Base-by-base conservation (phyloP, 2,797 vertebrate species). In the Pseudotriccus pelzelni region DNA sequence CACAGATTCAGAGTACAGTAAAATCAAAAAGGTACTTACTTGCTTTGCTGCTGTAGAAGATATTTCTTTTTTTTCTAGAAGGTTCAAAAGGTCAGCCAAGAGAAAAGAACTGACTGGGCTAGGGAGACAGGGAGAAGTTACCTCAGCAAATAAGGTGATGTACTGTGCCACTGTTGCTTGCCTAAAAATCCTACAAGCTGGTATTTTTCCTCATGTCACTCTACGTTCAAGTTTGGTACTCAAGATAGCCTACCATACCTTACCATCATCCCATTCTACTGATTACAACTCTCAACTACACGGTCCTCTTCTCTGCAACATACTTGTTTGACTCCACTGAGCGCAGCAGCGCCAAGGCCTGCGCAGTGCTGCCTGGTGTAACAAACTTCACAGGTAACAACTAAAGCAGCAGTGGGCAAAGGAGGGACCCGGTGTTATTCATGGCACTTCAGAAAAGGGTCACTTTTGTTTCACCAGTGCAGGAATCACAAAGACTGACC, bases 11-110 rank as follows among this genome's bases (percentile, higher is more conserved):
- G 44, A 78, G 20, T 19, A 59, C 12, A 81, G 73, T 30, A 74
- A 76, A 82, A 89, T 34, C 9, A 34, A 60, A 79, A 77, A 64
- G 22, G 44, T 68, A 97, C 98, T 95, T 96, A 99, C 99, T 97
- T 98, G 98, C 96, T 99, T 99, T 93, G 99, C 99, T 87, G 97
- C 98, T 7, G 99, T 95, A 17, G 99, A 98, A 53, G 99, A 99
- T 97, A 99, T 98, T 12, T 87, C 94, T 94, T 98, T 98, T 4
- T 94, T 96, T 97, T 99, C 98, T 70, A 99, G 97, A 84, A 99
- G 98, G 74, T 98, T 98, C 94, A 99, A 98, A 87, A 99, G 98
- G 95, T 99, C 98, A 15, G 99, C 99, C 88, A 99, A 97, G 37
- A 98, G 94, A 23, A 96, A 81, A 13, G 99, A 97, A 77, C 97